These are phyloP conservation scores for Alca torda DNA, from an alignment of 2,797 vertebrate genomes.

Conservation along the genomic window DNA sequence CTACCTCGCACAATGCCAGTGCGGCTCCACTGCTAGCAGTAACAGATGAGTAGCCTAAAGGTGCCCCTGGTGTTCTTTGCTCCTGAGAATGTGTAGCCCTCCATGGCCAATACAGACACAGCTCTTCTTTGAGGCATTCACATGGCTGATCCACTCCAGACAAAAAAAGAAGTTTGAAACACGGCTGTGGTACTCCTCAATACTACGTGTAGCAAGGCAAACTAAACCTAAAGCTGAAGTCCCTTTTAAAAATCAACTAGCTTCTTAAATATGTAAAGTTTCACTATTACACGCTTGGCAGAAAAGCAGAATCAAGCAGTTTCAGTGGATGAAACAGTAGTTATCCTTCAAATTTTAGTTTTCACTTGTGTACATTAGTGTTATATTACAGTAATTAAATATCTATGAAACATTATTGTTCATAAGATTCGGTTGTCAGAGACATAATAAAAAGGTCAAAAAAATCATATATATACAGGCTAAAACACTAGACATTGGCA, in stretches of 20 bases:
- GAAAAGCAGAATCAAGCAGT: not conserved
- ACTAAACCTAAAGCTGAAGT: not conserved
- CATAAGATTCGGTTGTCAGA: not conserved
- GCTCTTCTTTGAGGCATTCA: not conserved
- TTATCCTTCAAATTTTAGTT: not conserved
- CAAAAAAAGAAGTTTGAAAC: not conserved
- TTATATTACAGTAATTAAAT: not conserved
- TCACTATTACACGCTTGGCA: not conserved
- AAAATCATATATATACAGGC: not conserved
- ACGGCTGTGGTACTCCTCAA: rapidly evolving
- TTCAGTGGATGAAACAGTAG: not conserved
- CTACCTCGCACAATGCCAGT: rapidly evolving
- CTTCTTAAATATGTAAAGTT: not conserved
- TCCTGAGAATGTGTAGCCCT: not conserved
- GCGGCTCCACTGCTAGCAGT: not conserved
- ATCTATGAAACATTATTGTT: not conserved
- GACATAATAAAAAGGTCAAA: not conserved
- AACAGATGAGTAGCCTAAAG: not conserved
- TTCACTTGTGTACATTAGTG: not conserved
- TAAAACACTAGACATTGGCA: not conserved
- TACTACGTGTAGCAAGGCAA: not conserved
- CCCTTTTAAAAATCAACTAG: not conserved
- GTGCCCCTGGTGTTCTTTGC: not conserved
- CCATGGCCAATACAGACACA: not conserved
- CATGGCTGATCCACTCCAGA: not conserved